Evolutionary conservation across 2,113 vertebrate genomes (phyloP).

Genomic region (Chiloscyllium plagiosum): DNA sequence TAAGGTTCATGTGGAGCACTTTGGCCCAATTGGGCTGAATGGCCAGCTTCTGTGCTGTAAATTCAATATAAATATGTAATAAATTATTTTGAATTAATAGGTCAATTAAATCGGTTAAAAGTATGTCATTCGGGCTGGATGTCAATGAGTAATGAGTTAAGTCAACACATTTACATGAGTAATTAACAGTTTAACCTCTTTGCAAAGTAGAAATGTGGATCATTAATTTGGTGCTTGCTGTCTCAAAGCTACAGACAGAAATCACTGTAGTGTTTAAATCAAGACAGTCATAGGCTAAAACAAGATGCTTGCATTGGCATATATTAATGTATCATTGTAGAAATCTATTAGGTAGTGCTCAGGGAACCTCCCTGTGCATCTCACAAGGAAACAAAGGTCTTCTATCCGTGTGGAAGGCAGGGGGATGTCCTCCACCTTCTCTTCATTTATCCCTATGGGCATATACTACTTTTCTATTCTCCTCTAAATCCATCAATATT

Average conservation of each 20-base stretch:
- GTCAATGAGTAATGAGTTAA: neutral
- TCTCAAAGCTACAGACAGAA: neutral
- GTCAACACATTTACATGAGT: neutral
- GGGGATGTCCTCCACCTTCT: neutral
- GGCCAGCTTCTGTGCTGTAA: slow-evolving; percentile 26
- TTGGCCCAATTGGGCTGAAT: neutral
- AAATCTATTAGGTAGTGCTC: neutral
- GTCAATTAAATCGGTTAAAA: neutral
- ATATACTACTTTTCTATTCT: neutral
- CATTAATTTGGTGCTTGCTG: neutral
- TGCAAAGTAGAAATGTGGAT: neutral
- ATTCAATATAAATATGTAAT: neutral
- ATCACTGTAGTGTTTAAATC: neutral
- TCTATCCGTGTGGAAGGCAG: neutral
- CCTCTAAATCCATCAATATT: neutral
- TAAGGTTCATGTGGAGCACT: neutral
- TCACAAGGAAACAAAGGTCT: neutral
- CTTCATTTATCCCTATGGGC: neutral
- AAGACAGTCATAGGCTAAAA: neutral
- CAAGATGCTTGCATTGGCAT: too few relatives aligned
- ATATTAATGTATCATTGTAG: neutral
- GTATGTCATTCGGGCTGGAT: neutral
- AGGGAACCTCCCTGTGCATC: neutral
- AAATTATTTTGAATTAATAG: slow-evolving; percentile 5
- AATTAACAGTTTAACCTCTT: slow-evolving; percentile 25